Conservation (phyloP, 1,140 invertebrate genomes). For the Amyelois transitella region DNA sequence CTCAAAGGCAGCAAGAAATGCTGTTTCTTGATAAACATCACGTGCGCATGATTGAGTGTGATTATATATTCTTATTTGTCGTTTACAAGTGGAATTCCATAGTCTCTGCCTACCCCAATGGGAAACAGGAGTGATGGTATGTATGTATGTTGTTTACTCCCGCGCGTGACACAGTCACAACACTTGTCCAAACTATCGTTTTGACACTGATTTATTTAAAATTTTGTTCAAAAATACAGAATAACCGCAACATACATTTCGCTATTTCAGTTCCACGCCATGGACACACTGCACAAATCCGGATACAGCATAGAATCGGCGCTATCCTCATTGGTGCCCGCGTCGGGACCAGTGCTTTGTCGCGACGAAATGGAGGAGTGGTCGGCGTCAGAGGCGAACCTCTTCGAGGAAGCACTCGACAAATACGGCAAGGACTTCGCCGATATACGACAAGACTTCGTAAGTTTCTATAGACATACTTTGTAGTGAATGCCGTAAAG, state of each 20-base stretch:
- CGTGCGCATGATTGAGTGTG: not conserved
- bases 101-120: too few relatives aligned
- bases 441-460: slow-evolving; percentile 98
- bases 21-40: not conserved
- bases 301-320: slow-evolving; percentile 94
- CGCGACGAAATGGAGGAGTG: slow-evolving; percentile 99
- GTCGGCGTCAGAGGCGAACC: slow-evolving; percentile 98
- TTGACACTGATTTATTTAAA: too few relatives aligned
- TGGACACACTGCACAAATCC: slow-evolving; percentile 97
- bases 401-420: slow-evolving; percentile 99
- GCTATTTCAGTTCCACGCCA: slow-evolving; percentile 97
- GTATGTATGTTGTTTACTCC: too few relatives aligned
- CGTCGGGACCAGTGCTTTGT: slow-evolving; percentile 96
- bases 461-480: slow-evolving; percentile 75
- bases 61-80: slow-evolving; percentile 11
- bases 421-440: slow-evolving; percentile 99
- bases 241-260: too few relatives aligned
- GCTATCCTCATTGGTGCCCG: slow-evolving; percentile 94
- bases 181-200: too few relatives aligned
- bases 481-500: too few relatives aligned
- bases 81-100: too few relatives aligned
- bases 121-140: too few relatives aligned
- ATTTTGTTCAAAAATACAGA: too few relatives aligned
- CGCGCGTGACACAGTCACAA: too few relatives aligned
- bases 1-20: not conserved